These are phyloP conservation scores for Atherinosoma microstoma DNA, from an alignment of 2,797 vertebrate species.

Conservation along the genomic window DNA sequence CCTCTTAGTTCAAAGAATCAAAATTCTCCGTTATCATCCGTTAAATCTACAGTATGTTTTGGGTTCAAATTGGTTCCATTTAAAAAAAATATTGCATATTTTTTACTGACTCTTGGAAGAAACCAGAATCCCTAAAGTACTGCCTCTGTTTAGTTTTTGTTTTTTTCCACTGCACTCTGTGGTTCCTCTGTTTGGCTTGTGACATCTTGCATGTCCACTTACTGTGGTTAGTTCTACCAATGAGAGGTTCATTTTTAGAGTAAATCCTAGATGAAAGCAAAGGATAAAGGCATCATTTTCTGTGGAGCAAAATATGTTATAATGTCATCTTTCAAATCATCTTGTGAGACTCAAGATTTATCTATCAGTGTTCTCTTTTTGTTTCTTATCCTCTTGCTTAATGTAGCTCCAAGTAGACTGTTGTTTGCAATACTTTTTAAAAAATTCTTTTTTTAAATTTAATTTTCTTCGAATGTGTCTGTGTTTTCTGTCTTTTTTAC, in stretches of 20 bases:
- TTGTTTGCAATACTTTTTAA: constrained; percentile 35
- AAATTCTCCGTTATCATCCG: background rate
- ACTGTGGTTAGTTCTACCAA: constrained; percentile 15
- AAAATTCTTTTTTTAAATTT: constrained; percentile 10
- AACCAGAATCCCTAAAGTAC: constrained; percentile 4
- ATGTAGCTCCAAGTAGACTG: background rate
- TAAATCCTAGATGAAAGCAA: background rate
- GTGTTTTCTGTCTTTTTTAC: constrained; percentile 18
- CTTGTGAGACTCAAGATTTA: background rate
- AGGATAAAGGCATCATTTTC: background rate
- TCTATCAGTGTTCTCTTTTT: background rate
- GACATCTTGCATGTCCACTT: background rate
- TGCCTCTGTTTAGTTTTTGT: background rate
- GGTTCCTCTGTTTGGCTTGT: constrained; percentile 15
- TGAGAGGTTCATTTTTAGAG: background rate
- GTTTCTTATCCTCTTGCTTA: background rate
- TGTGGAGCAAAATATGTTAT: background rate
- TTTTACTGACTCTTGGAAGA: constrained; percentile 10
- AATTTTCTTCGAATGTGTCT: constrained; percentile 45
- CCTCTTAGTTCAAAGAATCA: constrained; percentile 1
- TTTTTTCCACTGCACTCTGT: background rate
- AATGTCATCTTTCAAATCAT: background rate
- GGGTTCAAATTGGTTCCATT: constrained; percentile 5
- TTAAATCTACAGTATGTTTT: constrained; percentile 29
- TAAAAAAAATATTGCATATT: background rate